Evolutionary conservation across 2,888 invertebrate species (phyloP).

Genomic region (Caradrina clavipalpis): DNA sequence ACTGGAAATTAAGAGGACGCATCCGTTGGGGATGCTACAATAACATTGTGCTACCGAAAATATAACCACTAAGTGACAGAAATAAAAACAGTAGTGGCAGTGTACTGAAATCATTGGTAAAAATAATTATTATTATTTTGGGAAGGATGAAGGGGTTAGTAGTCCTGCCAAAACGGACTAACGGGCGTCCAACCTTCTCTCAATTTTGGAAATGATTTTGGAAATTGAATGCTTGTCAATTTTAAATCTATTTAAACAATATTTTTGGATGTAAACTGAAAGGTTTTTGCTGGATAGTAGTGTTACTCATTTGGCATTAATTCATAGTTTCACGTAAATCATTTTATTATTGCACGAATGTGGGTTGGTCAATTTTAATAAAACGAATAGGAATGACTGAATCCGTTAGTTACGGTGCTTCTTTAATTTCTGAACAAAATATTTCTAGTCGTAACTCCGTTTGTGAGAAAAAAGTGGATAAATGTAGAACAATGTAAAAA

Average conservation of each 20-base stretch:
- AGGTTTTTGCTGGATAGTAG: too few species aligned
- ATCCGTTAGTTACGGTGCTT: neutral
- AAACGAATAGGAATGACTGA: neutral
- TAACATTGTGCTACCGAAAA: slow-evolving; percentile 87
- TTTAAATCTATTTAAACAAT: too few species aligned
- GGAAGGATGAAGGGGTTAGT: slow-evolving; percentile 11
- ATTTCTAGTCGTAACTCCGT: neutral
- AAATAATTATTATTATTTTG: slow-evolving; percentile 47
- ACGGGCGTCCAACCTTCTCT: too few species aligned
- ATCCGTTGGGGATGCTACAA: slow-evolving; percentile 85
- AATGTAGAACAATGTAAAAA: neutral
- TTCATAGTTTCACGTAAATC: too few species aligned
- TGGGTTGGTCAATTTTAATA: too few species aligned
- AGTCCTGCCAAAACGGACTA: too few species aligned
- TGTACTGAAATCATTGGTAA: slow-evolving; percentile 28
- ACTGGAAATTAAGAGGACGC: slow-evolving; percentile 89
- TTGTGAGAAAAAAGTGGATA: neutral
- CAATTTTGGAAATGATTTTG: too few species aligned
- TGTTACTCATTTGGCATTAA: too few species aligned
- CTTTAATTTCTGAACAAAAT: neutral
- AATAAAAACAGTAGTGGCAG: slow-evolving; percentile 76
- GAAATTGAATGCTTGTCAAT: too few species aligned
- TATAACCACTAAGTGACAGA: slow-evolving; percentile 80
- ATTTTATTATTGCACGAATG: too few species aligned
- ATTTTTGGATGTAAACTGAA: too few species aligned